phyloP scores from a whole-genome alignment of 2,113 vertebrate species.

The Amblyornis subalaris region DNA sequence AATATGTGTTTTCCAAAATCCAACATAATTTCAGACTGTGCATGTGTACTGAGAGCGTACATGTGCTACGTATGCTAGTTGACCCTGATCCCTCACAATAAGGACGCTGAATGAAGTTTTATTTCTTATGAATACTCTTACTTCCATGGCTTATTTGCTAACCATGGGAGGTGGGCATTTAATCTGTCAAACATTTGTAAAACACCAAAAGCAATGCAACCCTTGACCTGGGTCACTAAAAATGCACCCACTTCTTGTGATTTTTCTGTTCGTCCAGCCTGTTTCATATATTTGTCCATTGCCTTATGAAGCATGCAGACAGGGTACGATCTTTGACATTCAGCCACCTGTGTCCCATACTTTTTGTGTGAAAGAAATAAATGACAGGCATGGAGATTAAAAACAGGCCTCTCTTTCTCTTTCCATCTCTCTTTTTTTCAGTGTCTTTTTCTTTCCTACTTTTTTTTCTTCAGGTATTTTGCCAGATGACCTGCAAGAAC shows the following conservation, averaged over 20 bases:
- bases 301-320: slow-evolving; percentile 61
- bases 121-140: slow-evolving; percentile 48
- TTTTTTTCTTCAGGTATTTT: slow-evolving; percentile 42
- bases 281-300: slow-evolving; percentile 48
- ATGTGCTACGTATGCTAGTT: not conserved
- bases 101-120: slow-evolving; percentile 43
- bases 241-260: slow-evolving; percentile 29
- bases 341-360: slow-evolving; percentile 74
- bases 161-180: slow-evolving; percentile 63
- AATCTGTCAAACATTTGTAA: slow-evolving; percentile 73
- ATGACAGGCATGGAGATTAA: slow-evolving; percentile 67
- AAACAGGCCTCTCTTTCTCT: not conserved
- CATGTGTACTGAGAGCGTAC: not conserved
- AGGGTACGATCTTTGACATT: slow-evolving; percentile 73
- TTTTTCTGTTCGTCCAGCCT: slow-evolving; percentile 42
- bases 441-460: not conserved
- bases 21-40: not conserved
- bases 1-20: slow-evolving; percentile 5
- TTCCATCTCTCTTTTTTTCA: accelerated
- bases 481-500: slow-evolving; percentile 5
- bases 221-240: slow-evolving; percentile 69
- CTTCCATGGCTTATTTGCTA: slow-evolving; percentile 50
- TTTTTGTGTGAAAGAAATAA: slow-evolving; percentile 72
- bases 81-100: slow-evolving; percentile 20
- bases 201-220: slow-evolving; percentile 61